Percentiles rank a stretch among this genome's conserved stretches.
Evolutionary conservation across 2,797 vertebrate genomes (phyloP).

Genomic region (Falco cherrug): DNA sequence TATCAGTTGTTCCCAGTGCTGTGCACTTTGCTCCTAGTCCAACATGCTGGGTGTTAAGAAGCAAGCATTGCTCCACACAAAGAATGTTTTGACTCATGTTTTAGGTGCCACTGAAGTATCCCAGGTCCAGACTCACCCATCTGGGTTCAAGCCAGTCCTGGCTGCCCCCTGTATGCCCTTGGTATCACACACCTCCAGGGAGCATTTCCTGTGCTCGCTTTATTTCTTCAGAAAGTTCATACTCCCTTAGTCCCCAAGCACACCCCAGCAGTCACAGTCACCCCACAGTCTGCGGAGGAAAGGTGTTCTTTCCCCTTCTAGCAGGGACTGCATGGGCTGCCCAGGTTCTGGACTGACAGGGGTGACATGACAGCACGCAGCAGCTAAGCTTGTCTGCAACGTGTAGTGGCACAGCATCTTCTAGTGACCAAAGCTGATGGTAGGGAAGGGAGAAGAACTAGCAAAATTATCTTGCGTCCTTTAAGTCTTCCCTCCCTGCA

Average conservation of each 20-base stretch:
- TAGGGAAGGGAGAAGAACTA: neutral
- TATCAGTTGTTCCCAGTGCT: neutral
- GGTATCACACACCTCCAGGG: neutral
- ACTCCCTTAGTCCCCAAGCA: rapidly evolving
- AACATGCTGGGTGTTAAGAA: neutral
- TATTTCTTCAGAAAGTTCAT: neutral
- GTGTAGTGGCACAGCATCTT: neutral
- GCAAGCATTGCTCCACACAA: neutral
- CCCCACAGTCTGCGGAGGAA: neutral
- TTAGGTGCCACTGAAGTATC: neutral
- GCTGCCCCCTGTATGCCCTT: neutral
- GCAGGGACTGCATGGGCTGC: neutral
- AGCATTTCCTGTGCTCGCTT: neutral
- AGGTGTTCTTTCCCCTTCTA: neutral
- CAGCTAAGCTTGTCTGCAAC: neutral
- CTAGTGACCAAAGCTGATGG: neutral
- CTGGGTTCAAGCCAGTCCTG: neutral
- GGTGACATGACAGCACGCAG: too few relatives aligned
- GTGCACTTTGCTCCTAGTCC: neutral
- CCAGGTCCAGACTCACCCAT: neutral
- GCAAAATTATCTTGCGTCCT: neutral
- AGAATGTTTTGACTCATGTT: neutral
- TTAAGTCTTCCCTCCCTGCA: neutral
- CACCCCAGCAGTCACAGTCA: neutral
- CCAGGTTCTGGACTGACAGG: neutral